These are phyloP conservation scores for Schizotus pectinicornis DNA, from an alignment of 2,888 invertebrate species.

Conservation along the genomic window DNA sequence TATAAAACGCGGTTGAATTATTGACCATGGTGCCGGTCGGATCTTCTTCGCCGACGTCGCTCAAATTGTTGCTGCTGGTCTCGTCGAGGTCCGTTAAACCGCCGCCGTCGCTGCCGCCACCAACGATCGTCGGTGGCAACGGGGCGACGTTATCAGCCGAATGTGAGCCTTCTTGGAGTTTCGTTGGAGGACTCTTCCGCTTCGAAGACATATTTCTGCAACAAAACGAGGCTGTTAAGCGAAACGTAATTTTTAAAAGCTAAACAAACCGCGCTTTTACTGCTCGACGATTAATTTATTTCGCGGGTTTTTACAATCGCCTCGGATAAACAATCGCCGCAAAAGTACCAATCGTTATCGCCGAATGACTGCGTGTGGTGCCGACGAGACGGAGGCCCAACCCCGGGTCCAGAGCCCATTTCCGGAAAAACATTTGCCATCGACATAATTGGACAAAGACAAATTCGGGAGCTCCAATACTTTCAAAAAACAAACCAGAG, in stretches of 20 bases:
- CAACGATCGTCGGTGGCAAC: constrained; percentile 49
- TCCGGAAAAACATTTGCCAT: too few relatives aligned
- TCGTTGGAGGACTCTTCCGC: constrained; percentile 94
- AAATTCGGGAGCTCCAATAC: too few relatives aligned
- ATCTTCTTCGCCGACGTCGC: constrained; percentile 68
- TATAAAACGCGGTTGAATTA: constrained; percentile 54
- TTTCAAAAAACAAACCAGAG: too few relatives aligned
- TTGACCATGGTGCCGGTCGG: constrained; percentile 47
- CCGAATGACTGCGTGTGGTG: neutral
- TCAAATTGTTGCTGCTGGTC: constrained; percentile 65
- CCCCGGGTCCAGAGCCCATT: too few relatives aligned
- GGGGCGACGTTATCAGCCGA: constrained; percentile 58
- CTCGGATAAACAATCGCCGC: constrained; percentile 20
- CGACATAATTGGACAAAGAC: too few relatives aligned
- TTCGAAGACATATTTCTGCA: constrained; percentile 95
- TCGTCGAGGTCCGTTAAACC: constrained; percentile 64
- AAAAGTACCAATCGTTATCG: constrained; percentile 20
- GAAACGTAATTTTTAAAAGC: constrained; percentile 8
- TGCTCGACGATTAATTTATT: constrained; percentile 27
- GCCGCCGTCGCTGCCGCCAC: constrained; percentile 65
- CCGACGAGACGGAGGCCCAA: neutral
- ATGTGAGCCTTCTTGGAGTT: constrained; percentile 77
- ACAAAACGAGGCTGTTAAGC: constrained; percentile 53
- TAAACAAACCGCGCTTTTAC: constrained; percentile 27
- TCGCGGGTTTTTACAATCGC: constrained; percentile 24